phyloP scores from a whole-genome alignment of 2,113 vertebrate genomes.

The Rhipidura dahli region DNA sequence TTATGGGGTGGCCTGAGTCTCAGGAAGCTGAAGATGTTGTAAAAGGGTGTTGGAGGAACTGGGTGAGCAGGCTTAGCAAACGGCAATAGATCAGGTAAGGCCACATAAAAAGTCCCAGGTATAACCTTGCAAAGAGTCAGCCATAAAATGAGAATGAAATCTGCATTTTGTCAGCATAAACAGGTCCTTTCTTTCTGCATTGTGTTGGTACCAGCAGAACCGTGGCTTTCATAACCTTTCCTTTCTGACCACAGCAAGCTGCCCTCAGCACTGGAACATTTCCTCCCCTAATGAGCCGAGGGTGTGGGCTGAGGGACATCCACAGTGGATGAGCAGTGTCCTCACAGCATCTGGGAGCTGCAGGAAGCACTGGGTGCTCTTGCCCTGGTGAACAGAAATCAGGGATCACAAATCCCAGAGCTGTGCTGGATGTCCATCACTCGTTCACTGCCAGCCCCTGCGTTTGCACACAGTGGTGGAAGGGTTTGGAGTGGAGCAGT shows the following conservation, averaged over 20 bases:
- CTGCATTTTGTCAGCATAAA: background rate
- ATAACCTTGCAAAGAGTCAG: background rate
- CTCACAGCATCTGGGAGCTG: background rate
- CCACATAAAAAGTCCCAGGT: background rate
- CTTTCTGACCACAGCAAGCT: background rate
- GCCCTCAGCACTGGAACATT: background rate
- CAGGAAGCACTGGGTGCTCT: background rate
- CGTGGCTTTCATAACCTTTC: background rate
- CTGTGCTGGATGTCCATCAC: accelerated
- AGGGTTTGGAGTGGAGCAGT: background rate
- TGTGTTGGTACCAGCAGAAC: background rate
- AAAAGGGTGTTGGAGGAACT: background rate
- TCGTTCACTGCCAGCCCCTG: background rate
- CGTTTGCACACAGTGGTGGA: accelerated
- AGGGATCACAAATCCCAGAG: background rate
- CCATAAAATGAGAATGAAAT: background rate
- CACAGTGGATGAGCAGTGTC: background rate
- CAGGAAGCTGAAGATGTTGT: background rate
- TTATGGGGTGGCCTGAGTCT: background rate
- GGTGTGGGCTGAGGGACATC: background rate
- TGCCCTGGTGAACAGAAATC: background rate
- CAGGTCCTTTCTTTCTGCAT: background rate
- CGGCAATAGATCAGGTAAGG: background rate
- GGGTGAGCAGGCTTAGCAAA: background rate
- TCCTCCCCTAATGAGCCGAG: background rate